Evolutionary conservation across 1,140 invertebrate genomes (phyloP).

Genomic region (Myzus persicae): DNA sequence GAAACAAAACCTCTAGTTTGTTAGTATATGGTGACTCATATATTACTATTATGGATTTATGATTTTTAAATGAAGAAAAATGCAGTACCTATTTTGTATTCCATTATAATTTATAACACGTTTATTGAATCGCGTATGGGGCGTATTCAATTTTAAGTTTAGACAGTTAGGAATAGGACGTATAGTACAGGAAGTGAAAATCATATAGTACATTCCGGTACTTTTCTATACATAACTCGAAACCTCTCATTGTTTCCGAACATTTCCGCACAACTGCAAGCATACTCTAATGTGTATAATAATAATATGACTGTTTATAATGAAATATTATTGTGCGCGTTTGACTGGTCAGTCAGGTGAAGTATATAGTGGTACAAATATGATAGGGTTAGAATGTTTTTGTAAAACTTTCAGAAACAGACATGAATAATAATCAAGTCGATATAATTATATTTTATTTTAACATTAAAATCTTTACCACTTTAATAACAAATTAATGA

Average conservation of each 20-base stretch:
- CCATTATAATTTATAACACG: too few species aligned
- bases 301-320: neutral
- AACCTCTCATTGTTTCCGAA: neutral
- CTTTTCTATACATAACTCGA: neutral
- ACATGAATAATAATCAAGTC: neutral
- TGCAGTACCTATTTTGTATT: too few species aligned
- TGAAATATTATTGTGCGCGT: neutral
- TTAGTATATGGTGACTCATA: too few species aligned
- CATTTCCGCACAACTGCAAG: neutral
- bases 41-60: too few species aligned
- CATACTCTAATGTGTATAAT: neutral
- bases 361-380: neutral
- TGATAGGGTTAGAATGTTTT: neutral
- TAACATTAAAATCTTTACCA: neutral
- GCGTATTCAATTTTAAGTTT: too few species aligned
- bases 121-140: too few species aligned
- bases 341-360: neutral
- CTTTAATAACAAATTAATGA: conserved; percentile 8
- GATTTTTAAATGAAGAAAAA: too few species aligned
- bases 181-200: neutral
- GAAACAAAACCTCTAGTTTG: too few species aligned
- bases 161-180: too few species aligned
- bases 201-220: neutral
- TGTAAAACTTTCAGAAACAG: neutral
- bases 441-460: conserved; percentile 1